Base-by-base conservation (phyloP, 2,888 invertebrate genomes). In the Margaritifera margaritifera region DNA sequence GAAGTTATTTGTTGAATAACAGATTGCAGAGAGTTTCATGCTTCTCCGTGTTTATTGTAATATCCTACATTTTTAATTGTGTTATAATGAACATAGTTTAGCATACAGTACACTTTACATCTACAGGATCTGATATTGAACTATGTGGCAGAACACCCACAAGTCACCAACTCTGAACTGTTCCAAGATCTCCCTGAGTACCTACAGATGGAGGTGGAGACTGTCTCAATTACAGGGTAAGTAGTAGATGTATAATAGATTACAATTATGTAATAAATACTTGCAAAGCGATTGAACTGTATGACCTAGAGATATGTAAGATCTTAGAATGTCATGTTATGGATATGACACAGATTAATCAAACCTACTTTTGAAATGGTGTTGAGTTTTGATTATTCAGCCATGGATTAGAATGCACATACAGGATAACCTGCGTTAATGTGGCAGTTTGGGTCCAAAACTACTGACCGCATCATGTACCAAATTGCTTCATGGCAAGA, bases 201-300 rank as follows among this genome's bases (percentile, higher is more conserved):
- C 63, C 87, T 93, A 68, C 92, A 92, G 84, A 90, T 92, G n/a
- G 92, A 92, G 86, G 91, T 92, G 42, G 92, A 92, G 77, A 92
- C 90, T 62, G 87, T 90, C 27, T 86, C 89, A 62, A 90, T 90
- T 89, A 88, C 87, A 51, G 88, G 90, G 83, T 84, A 60, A 62
- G 78, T 63, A 19, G 42, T 52, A n/a, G 56, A 24, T n/a, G 25
- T 27, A 25, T n/a, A 60, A 27, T 22, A 19, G 24, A 24, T 2
- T 56, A 0, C 11, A 42, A 2, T 42, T 42, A 11, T 42, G 11
- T 42, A 15, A 1, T 31, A 31, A 31, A 11, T 42, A 42, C 42
- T 42, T 42, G 42, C 42, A 42, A 42, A 42, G 42, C 15, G 15
- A 15, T 42, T 3, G 42, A 42, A 42, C 42, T 42, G 15, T 42